Conservation (phyloP, 2,113 vertebrate genomes). For the Anarhynchus alexandrinus region DNA sequence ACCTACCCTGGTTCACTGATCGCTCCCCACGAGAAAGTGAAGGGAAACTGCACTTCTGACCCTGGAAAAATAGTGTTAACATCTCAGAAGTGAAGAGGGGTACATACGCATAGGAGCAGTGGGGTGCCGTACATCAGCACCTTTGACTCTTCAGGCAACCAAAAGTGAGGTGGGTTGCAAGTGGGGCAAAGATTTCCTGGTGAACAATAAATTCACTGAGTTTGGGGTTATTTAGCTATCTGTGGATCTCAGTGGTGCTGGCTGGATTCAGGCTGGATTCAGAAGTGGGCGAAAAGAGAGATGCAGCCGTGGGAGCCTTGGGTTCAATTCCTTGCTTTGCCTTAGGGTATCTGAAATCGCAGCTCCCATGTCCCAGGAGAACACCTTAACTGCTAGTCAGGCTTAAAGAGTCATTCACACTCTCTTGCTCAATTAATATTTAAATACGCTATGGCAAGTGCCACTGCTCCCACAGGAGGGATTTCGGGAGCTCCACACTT, state of each 20-base stretch:
- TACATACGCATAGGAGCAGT: not conserved
- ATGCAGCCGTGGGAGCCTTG: not conserved
- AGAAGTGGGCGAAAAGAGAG: not conserved
- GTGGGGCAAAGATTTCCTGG: not conserved
- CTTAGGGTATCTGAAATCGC: constrained; percentile 21
- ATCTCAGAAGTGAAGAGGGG: not conserved
- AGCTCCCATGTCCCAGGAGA: constrained; percentile 44
- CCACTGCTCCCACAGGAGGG: constrained; percentile 44
- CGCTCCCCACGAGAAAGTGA: not conserved
- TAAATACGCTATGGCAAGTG: constrained; percentile 57
- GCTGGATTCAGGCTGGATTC: not conserved
- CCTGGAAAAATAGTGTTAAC: not conserved
- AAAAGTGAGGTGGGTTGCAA: not conserved
- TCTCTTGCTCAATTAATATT: constrained; percentile 68
- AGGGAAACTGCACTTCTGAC: not conserved
- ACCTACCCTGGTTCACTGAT: not conserved
- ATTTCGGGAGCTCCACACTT: not conserved
- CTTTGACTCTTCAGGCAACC: not conserved
- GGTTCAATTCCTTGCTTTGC: constrained; percentile 34
- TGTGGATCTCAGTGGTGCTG: not conserved
- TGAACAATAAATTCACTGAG: not conserved
- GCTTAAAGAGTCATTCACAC: constrained; percentile 63
- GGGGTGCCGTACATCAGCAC: not conserved
- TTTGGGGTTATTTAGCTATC: not conserved
- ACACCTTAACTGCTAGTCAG: constrained; percentile 42